A percentile compares a stretch with the other conserved stretches of the same genome.
These are phyloP conservation scores for Ectobius pallidus DNA, from an alignment of 2,888 invertebrate species.

Conservation along the genomic window DNA sequence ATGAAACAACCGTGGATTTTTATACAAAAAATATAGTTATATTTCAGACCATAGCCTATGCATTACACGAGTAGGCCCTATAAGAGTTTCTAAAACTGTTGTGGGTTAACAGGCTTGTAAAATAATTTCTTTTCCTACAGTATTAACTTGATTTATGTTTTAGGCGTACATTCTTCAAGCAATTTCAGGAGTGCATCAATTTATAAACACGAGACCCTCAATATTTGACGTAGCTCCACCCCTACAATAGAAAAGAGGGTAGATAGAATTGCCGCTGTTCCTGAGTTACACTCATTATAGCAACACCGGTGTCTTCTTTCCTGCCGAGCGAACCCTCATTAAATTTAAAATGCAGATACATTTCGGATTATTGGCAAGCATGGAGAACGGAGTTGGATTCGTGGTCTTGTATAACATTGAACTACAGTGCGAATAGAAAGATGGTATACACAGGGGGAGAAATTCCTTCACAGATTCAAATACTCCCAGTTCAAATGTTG, in stretches of 20 bases:
- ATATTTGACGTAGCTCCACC: background rate
- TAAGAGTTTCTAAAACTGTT: too few relatives aligned
- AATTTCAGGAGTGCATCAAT: background rate
- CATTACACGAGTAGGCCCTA: too few relatives aligned
- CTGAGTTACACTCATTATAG: background rate
- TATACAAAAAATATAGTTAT: too few relatives aligned
- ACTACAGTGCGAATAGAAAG: background rate
- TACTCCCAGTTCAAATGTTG: too few relatives aligned
- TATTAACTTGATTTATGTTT: too few relatives aligned
- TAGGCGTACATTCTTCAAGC: background rate
- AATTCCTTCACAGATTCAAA: too few relatives aligned
- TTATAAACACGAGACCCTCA: background rate
- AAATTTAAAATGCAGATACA: constrained; percentile 14
- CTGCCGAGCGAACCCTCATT: constrained; percentile 3
- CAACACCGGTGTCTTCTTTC: constrained; percentile 4
- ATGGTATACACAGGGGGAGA: too few relatives aligned
- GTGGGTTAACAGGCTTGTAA: too few relatives aligned
- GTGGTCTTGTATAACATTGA: background rate
- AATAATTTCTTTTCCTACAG: too few relatives aligned
- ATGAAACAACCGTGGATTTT: too few relatives aligned
- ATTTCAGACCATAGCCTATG: too few relatives aligned
- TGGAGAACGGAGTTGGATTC: background rate
- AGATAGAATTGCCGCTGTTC: too few relatives aligned
- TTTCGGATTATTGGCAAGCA: constrained; percentile 4
- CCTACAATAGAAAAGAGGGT: background rate